phyloP scores from a whole-genome alignment of 2,888 invertebrate genomes.

The Troides helena region DNA sequence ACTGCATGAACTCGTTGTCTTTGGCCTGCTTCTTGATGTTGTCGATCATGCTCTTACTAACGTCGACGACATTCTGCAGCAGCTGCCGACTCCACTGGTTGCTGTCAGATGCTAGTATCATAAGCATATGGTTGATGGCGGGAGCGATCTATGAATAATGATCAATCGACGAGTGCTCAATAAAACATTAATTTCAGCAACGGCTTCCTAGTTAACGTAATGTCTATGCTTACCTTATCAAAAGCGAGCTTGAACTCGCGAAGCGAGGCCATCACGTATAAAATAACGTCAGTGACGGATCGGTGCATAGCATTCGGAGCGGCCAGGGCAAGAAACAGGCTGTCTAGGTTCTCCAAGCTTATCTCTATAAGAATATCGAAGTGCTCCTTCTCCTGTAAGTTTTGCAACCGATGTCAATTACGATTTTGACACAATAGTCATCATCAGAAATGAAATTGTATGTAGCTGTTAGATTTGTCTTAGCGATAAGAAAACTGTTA shows the following conservation, averaged over 20 bases:
- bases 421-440: too few relatives aligned
- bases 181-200: too few relatives aligned
- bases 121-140: slow-evolving; percentile 74
- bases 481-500: neutral
- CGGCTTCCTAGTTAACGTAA: too few relatives aligned
- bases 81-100: slow-evolving; percentile 75
- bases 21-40: slow-evolving; percentile 42
- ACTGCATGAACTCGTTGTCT: slow-evolving; percentile 47
- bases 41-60: slow-evolving; percentile 60
- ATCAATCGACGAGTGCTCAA: too few relatives aligned
- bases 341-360: slow-evolving; percentile 80
- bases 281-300: slow-evolving; percentile 81
- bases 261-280: slow-evolving; percentile 82
- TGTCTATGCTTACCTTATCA: slow-evolving; percentile 68
- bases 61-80: slow-evolving; percentile 82
- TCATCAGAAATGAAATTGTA: too few relatives aligned
- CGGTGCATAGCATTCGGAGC: slow-evolving; percentile 76
- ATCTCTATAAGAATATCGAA: slow-evolving; percentile 81
- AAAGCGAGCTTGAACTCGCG: slow-evolving; percentile 82
- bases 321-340: slow-evolving; percentile 78
- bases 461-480: neutral
- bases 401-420: neutral
- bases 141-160: slow-evolving; percentile 58
- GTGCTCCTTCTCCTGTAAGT: slow-evolving; percentile 70
- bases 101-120: slow-evolving; percentile 78